Evolutionary conservation across 2,888 invertebrate genomes (phyloP), one percentile per base, ranked within the genome.

Genomic region (Epistrophe grossulariae): DNA sequence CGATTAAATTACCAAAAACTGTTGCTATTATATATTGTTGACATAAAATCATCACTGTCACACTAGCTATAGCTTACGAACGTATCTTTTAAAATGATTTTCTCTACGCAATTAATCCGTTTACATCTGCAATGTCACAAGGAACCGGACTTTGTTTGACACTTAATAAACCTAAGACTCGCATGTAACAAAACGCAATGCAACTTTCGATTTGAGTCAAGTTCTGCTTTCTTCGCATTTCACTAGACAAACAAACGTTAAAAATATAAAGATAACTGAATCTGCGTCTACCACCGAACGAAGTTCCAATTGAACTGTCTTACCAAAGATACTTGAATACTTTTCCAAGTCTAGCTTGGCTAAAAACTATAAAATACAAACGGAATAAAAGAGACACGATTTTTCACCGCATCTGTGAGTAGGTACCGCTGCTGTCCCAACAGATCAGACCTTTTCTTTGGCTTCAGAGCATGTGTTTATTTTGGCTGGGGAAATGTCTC

Each of bases 141-240:
- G 70, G 70, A 70, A 85, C 73, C 85, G 81, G 73, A 85, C 85
- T 79, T 72, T n/a, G 60, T 68, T 77, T 71, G 64, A 28, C 50
- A 35, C 19, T 17, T n/a, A 57, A 17, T 57, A 57, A 62, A 62
- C 24, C 19, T 38, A 50, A 68, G 13, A 77, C 40, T 60, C 62
- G 31, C n/a, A 73, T 70, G 13, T 57, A 28, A 62, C 45, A 43
- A 24, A 66, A 55, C 72, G 45, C 31, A 76, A 52, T 55, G 45
- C 64, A 64, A 87, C 87, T 87, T 87, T 87, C 87, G 83, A 87
- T 87, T 83, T 74, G 57, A 83, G 17, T 64, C 83, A 83, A 79
- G 76, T 79, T 83, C 83, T 87, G 74, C 76, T 87, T 87, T 87
- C 87, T 83, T 83, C 83, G 87, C 83, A 87, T 87, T 87, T 87